Conservation (phyloP, 2,797 vertebrate species). For the Thamnophis elegans region DNA sequence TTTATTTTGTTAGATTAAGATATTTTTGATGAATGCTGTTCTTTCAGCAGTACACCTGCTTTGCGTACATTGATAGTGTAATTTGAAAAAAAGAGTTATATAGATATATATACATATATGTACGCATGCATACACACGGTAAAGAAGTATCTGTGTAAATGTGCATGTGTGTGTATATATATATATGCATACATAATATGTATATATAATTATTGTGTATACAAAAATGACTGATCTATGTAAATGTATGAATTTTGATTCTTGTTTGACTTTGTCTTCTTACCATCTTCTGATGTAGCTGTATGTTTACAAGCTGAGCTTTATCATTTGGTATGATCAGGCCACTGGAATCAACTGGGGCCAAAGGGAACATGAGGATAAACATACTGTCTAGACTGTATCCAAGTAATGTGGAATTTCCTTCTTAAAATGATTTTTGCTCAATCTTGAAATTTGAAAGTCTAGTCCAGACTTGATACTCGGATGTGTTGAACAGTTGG, state of each 20-base stretch:
- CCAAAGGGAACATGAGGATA: rapidly evolving
- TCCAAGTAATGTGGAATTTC: not conserved
- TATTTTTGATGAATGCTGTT: conserved; percentile 57
- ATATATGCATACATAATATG: conserved; percentile 48
- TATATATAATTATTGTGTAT: conserved; percentile 71
- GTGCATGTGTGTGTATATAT: not conserved
- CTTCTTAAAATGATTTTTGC: not conserved
- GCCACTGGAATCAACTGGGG: not conserved
- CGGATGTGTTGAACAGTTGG: not conserved
- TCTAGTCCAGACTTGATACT: not conserved
- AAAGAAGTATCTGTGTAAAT: not conserved
- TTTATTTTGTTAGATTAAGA: conserved; percentile 37
- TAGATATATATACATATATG: conserved; percentile 65
- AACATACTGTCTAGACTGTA: not conserved
- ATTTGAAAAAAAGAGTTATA: conserved; percentile 79
- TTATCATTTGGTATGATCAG: not conserved
- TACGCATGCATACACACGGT: conserved; percentile 53
- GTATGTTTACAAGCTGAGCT: not conserved
- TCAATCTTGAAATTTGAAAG: not conserved
- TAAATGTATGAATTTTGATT: conserved; percentile 51
- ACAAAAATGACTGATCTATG: conserved; percentile 64
- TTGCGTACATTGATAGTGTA: conserved; percentile 76
- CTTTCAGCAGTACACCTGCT: conserved; percentile 76
- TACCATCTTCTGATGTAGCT: not conserved
- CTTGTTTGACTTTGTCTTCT: conserved; percentile 56